Base-by-base conservation (phyloP, 2,113 vertebrate species). In the Chitala chitala region DNA sequence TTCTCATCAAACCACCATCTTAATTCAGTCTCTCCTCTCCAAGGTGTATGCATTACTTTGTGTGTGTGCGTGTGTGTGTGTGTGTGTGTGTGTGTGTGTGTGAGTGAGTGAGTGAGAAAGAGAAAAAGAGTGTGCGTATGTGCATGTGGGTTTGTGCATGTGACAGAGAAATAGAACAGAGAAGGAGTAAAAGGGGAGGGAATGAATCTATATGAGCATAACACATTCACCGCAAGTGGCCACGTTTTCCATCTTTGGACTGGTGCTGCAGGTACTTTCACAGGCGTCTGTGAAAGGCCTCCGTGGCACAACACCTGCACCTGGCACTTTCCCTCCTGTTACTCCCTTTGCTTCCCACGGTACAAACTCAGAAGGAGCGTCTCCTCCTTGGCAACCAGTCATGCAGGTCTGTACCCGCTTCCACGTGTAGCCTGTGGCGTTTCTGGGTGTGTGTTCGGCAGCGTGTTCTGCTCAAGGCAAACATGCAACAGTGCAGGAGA, bases 1-100 rank as follows among this genome's bases (percentile, higher is more conserved):
- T 88, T 85, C 85, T 86, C 82, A 81, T 81, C 79, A 82, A 81
- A 86, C 84, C 69, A 76, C 83, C 80, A 80, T 82, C 82, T 84
- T 84, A 69, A 69, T 55, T 66, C 61, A 48, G 36, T 71, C 55
- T 75, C 73, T 74, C 42, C 58, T 51, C 59, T 53, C 33, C 5
- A 24, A 71, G 55, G 46, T 68, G 17, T 73, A 40, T 48, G 51
- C 31, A 59, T 68, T 68, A 53, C 63, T 79, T 77, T 78, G 80
- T 76, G 58, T 75, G 36, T 42, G 54, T 26, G 38, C 20, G 26
- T 6, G 22, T 48, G 42, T 59, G 55, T 71, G 74, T 72, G 72
- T 80, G 79, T 78, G 80, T 76, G 58, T 73, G n/a, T 12, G 71
- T 31, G 55, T 20, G 40, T 4, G 48, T 24, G 33, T 29, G n/a